Evolutionary conservation across 2,888 invertebrate genomes (phyloP).

Genomic region (Xylocampa areola): DNA sequence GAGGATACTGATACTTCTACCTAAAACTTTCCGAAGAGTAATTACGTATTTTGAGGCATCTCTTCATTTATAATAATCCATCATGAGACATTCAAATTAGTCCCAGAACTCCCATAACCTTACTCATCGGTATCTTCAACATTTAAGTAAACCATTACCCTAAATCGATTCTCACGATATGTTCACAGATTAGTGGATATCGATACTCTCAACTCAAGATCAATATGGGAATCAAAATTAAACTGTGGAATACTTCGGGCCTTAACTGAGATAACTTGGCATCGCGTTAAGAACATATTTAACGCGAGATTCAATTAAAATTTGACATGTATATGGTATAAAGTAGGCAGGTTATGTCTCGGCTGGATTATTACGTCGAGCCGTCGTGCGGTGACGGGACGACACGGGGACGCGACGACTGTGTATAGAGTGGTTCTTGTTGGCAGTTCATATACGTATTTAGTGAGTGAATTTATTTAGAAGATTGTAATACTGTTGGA

Average conservation of each 20-base stretch:
- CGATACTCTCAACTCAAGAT: constrained; percentile 32
- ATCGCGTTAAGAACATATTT: constrained; percentile 75
- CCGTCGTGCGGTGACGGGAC: constrained; percentile 12
- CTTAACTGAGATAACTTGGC: constrained; percentile 46
- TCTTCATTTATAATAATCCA: neutral
- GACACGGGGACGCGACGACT: constrained; percentile 20
- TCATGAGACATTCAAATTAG: neutral
- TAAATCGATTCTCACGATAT: constrained; percentile 53
- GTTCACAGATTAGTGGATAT: constrained; percentile 25
- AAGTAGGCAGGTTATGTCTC: constrained; percentile 57
- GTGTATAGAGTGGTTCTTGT: constrained; percentile 7
- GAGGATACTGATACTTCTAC: too few relatives aligned
- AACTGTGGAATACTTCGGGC: constrained; percentile 31
- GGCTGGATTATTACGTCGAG: constrained; percentile 54
- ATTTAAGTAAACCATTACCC: constrained; percentile 38
- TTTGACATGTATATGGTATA: constrained; percentile 78
- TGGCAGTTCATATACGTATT: constrained; percentile 18
- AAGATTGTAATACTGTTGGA: constrained; percentile 1
- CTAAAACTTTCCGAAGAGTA: too few relatives aligned
- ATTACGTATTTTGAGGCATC: too few relatives aligned
- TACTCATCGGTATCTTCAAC: constrained; percentile 7
- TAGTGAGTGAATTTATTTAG: constrained; percentile 4
- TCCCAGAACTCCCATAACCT: neutral
- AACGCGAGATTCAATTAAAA: constrained; percentile 82
- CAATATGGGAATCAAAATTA: constrained; percentile 40